Conservation (phyloP, 1,140 invertebrate genomes). For the Belonocnema kinseyi region DNA sequence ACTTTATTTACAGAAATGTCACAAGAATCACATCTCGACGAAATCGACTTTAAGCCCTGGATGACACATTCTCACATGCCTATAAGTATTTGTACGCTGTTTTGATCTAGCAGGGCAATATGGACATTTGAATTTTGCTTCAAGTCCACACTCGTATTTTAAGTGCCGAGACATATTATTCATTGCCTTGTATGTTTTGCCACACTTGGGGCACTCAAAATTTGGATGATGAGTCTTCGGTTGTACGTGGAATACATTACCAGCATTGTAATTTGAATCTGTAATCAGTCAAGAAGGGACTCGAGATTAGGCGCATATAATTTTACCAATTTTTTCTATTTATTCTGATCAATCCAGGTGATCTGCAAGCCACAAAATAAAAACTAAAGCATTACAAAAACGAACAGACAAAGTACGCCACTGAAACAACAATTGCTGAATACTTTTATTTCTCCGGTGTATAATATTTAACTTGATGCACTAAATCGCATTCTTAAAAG, state of each 20-base stretch:
- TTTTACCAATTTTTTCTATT: background rate
- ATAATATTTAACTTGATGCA: too few species aligned
- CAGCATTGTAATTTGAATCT: background rate
- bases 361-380: constrained; percentile 40
- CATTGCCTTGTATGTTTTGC: constrained; percentile 56
- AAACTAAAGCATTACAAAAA: constrained; percentile 54
- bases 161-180: constrained; percentile 48
- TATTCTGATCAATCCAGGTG: constrained; percentile 10
- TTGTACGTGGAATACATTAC: background rate
- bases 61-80: constrained; percentile 61
- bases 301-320: too few species aligned
- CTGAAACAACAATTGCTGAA: too few species aligned
- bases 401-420: constrained; percentile 37
- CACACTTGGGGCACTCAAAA: constrained; percentile 63
- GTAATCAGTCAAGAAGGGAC: background rate
- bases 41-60: constrained; percentile 34
- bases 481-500: too few species aligned
- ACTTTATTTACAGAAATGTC: too few species aligned
- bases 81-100: constrained; percentile 58
- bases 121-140: constrained; percentile 75
- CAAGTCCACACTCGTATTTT: constrained; percentile 71
- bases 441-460: too few species aligned
- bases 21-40: constrained; percentile 41
- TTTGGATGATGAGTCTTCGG: constrained; percentile 48
- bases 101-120: constrained; percentile 71